Evolutionary conservation across 2,113 vertebrate genomes (phyloP).

Genomic region (Ceratotherium simum): DNA sequence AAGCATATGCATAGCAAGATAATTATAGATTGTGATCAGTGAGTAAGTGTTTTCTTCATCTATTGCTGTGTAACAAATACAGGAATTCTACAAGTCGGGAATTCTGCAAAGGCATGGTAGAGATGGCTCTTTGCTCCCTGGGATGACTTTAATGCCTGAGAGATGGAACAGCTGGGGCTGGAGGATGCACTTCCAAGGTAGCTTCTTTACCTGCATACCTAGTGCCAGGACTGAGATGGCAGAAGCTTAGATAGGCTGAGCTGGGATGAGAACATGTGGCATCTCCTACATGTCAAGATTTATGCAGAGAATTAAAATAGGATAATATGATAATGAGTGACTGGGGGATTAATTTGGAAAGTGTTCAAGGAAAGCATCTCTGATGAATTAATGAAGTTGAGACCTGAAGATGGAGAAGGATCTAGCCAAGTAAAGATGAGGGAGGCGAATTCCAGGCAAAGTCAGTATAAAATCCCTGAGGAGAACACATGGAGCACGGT

Average conservation of each 20-base stretch:
- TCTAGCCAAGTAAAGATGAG: neutral
- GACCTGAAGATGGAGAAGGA: neutral
- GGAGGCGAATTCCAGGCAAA: neutral
- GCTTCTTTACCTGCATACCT: neutral
- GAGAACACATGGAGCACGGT: neutral
- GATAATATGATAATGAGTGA: neutral
- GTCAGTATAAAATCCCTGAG: fast-evolving
- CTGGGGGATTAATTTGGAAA: neutral
- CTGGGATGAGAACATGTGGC: neutral
- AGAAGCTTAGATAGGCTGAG: neutral
- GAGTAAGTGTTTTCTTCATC: neutral
- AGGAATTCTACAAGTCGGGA: neutral
- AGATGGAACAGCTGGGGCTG: neutral
- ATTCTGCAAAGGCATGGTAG: neutral
- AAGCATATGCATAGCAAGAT: neutral
- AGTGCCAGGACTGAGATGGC: neutral
- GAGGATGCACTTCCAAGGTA: fast-evolving
- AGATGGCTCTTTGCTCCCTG: neutral
- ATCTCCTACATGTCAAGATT: neutral
- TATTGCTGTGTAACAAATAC: neutral
- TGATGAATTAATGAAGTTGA: neutral
- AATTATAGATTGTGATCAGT: neutral
- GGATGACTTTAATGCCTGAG: neutral
- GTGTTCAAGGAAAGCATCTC: neutral
- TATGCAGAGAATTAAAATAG: neutral